Percentiles rank a stretch among this genome's conserved stretches.
Evolutionary conservation across 2,888 invertebrate species (phyloP).

Genomic region (Agrypnus murinus): DNA sequence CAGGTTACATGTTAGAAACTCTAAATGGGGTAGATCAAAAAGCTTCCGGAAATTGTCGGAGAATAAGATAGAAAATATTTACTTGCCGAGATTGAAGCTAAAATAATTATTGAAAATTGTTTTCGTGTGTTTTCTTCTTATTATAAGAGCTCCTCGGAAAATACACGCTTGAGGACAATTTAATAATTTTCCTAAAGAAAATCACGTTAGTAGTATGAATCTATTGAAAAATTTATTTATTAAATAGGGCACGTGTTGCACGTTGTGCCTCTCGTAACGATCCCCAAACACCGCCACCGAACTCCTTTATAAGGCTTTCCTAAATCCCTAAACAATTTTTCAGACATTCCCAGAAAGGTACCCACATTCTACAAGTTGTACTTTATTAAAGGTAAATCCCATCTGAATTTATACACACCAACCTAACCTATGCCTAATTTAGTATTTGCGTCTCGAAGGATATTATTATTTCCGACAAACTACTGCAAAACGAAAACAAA

Average conservation of each 20-base stretch:
- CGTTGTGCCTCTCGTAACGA: slow-evolving; percentile 12
- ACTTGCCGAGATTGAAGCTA: not conserved
- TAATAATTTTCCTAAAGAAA: slow-evolving; percentile 6
- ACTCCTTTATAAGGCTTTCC: slow-evolving; percentile 19
- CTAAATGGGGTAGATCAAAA: not conserved
- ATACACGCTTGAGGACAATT: not conserved
- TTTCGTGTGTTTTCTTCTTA: too few species aligned
- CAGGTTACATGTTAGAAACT: slow-evolving; percentile 15
- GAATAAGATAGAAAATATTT: not conserved
- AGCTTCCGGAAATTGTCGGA: slow-evolving; percentile 23
- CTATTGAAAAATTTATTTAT: slow-evolving; percentile 10
- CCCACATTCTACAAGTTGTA: slow-evolving; percentile 25
- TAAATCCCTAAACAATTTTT: slow-evolving; percentile 34
- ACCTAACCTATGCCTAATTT: slow-evolving; percentile 13
- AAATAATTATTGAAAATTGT: not conserved
- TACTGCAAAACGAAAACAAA: slow-evolving; percentile 17
- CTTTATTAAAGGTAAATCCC: slow-evolving; percentile 19
- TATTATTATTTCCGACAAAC: slow-evolving; percentile 18
- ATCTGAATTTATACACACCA: slow-evolving; percentile 11
- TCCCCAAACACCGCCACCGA: slow-evolving; percentile 11
- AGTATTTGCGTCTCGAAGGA: slow-evolving; percentile 7
- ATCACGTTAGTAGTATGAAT: not conserved
- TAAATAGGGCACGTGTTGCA: slow-evolving; percentile 26
- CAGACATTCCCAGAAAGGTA: slow-evolving; percentile 18
- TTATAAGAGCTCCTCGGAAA: not conserved